phyloP scores from a whole-genome alignment of 2,888 invertebrate genomes.

The Pyrocoelia pectoralis region DNA sequence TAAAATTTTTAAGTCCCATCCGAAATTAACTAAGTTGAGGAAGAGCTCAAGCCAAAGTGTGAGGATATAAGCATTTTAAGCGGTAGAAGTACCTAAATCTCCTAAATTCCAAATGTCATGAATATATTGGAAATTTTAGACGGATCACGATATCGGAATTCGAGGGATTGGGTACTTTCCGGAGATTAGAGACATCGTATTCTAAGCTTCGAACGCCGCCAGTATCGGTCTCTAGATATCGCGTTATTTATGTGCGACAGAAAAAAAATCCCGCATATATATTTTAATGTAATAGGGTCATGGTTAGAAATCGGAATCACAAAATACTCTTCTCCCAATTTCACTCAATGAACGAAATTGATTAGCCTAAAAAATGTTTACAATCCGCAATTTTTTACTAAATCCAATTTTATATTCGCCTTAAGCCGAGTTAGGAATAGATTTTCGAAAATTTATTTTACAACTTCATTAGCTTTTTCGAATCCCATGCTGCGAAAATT shows the following conservation, averaged over 20 bases:
- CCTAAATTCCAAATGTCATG: slow-evolving; percentile 35
- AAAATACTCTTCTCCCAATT: not conserved
- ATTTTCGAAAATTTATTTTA: slow-evolving; percentile 10
- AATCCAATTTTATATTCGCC: not conserved
- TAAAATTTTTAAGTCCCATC: too few species aligned
- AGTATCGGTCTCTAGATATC: slow-evolving; percentile 40
- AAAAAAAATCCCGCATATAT: slow-evolving; percentile 41
- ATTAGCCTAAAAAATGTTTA: not conserved
- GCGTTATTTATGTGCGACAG: slow-evolving; percentile 40
- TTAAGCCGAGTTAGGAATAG: not conserved
- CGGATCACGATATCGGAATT: slow-evolving; percentile 41
- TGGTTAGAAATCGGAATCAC: slow-evolving; percentile 15
- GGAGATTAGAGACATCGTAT: slow-evolving; percentile 41
- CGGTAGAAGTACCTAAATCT: slow-evolving; percentile 23
- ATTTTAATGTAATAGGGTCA: slow-evolving; percentile 38
- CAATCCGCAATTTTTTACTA: not conserved
- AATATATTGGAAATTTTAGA: slow-evolving; percentile 36
- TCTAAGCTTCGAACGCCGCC: slow-evolving; percentile 38
- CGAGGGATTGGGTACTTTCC: slow-evolving; percentile 42
- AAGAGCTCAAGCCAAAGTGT: not conserved
- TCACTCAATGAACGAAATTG: not conserved
- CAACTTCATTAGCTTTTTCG: slow-evolving; percentile 15
- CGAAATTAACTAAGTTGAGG: too few species aligned
- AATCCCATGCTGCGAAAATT: slow-evolving; percentile 16
- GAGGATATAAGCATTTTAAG: slow-evolving; percentile 7